phyloP scores from a whole-genome alignment of 2,113 vertebrate genomes.

The Pycnonotus jocosus region DNA sequence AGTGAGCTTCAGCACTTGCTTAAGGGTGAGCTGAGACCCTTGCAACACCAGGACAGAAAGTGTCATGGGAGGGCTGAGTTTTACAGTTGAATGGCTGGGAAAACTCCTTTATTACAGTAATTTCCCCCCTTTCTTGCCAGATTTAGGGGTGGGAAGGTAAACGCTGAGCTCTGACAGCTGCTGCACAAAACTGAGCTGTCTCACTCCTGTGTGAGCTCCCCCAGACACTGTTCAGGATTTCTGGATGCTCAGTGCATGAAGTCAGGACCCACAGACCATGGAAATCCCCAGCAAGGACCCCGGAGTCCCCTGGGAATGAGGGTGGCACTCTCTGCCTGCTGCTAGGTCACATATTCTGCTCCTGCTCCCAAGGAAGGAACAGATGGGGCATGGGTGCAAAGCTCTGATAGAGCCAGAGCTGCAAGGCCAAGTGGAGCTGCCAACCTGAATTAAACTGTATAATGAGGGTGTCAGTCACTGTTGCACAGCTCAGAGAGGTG shows the following conservation, averaged over 20 bases:
- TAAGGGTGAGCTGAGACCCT: neutral
- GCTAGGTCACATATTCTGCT: neutral
- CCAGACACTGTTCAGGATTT: neutral
- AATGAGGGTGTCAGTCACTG: conserved; percentile 28
- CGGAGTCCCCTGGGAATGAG: neutral
- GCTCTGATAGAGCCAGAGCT: neutral
- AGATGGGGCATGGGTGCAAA: neutral
- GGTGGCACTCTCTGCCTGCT: neutral
- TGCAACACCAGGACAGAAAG: neutral
- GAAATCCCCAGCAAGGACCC: neutral
- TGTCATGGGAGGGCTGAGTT: neutral
- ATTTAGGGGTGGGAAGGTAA: neutral
- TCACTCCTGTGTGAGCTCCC: neutral
- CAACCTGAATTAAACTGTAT: conserved; percentile 31
- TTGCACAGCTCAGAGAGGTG: neutral
- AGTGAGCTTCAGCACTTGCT: neutral
- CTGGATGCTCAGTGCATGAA: neutral
- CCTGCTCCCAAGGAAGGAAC: neutral
- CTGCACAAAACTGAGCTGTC: neutral
- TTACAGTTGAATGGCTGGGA: neutral
- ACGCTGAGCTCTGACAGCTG: neutral
- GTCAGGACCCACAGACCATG: neutral
- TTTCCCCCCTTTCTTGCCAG: neutral
- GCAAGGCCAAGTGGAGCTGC: neutral
- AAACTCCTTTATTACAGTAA: neutral